Evolutionary conservation across 2,797 vertebrate species (phyloP), one percentile per base, ranked within the genome.

Genomic region (Pangasius larnaudii): DNA sequence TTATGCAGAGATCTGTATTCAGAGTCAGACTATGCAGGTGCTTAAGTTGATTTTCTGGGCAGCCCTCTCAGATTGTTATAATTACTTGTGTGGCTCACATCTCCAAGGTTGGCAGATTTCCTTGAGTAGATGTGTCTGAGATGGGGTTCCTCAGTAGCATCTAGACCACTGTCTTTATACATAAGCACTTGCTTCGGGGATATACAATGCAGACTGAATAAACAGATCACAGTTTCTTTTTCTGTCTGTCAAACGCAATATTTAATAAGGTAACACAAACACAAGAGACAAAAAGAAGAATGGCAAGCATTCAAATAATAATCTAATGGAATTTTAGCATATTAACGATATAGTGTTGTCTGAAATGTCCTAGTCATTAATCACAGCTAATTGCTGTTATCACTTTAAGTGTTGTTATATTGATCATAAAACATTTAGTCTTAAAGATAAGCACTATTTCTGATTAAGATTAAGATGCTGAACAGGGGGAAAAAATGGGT

Each of bases 71-170:
- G 51, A 56, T 22, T 56, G 56, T 79, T 79, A 79, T 56, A 33
- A 79, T 79, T 79, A 53, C n/a, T 79, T 79, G 77, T 33, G 30
- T 33, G n/a, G 30, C n/a, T 79, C 30, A 56, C 30, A 10, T 56
- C n/a, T 33, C 30, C 51, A 56, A 79, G 51, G 49, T 56, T 56
- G 51, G 30, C 49, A 56, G n/a, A 74, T 42, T 74, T 46, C 27
- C 72, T 46, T 74, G 10, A 46, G 72, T 27, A 4, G 42, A 27
- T 5, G 33, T 79, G n/a, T 33, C 51, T 56, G 51, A 79, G n/a
- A 79, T 36, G 51, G 16, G 16, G 30, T 56, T 79, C 56, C 30
- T 22, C 75, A 79, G 10, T 11, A 77, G 51, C 75, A 78, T 33
- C 10, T 1, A 79, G 19, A 33, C n/a, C 49, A 18, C 75, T 79